Evolutionary conservation across 2,888 invertebrate species (phyloP).

Genomic region (Oxyteleia sp.): DNA sequence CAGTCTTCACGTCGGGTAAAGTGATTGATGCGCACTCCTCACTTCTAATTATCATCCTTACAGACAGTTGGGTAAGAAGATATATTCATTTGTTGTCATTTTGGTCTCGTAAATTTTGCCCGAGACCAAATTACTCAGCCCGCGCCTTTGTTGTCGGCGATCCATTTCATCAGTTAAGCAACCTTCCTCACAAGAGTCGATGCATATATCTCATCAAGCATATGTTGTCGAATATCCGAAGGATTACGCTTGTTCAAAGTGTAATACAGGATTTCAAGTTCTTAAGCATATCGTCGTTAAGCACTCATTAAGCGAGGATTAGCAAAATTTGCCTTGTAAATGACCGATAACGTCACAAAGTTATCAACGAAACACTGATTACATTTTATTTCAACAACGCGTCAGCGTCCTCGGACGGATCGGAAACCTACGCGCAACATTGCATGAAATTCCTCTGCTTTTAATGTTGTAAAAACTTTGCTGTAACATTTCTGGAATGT

Average conservation of each 20-base stretch:
- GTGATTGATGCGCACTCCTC: conserved; percentile 60
- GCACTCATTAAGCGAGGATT: conserved; percentile 47
- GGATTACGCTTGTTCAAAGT: conserved; percentile 64
- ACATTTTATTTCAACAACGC: conserved; percentile 17
- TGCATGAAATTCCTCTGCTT: no score
- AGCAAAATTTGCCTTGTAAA: conserved; percentile 11
- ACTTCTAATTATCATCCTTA: conserved; percentile 63
- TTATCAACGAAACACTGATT: conserved; percentile 35
- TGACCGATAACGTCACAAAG: conserved; percentile 18
- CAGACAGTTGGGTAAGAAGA: conserved; percentile 56
- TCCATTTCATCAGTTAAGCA: conserved; percentile 59
- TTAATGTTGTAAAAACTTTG: no score
- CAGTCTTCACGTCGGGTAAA: conserved; percentile 36
- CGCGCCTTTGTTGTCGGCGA: conserved; percentile 33
- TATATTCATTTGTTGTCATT: conserved; percentile 71
- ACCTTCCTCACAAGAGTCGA: conserved; percentile 42
- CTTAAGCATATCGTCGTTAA: conserved; percentile 49
- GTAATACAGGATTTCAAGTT: conserved; percentile 60
- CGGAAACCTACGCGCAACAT: no score
- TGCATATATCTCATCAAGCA: conserved; percentile 34
- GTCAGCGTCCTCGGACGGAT: no score
- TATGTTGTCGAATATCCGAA: conserved; percentile 53
- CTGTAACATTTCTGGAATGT: no score
- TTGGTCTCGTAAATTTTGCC: conserved; percentile 61
- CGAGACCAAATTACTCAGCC: conserved; percentile 40